Evolutionary conservation across 2,888 invertebrate species (phyloP), one percentile per base, ranked within the genome.

Genomic region (Leistus spinibarbis): DNA sequence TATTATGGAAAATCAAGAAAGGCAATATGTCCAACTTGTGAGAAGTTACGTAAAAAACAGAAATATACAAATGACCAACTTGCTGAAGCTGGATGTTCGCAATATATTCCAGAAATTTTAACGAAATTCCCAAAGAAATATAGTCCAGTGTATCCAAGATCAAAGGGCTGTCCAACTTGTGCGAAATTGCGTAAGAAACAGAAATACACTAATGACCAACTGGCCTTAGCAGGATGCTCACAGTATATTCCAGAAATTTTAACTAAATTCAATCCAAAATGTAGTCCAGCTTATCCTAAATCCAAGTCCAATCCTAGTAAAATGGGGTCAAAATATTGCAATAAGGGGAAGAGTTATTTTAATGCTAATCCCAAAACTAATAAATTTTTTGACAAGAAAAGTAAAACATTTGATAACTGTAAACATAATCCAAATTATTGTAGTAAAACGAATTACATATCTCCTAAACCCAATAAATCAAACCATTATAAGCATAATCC

Each of bases 51-150:
- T 23, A 67, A 54, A 40, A 57, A 77, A 66, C 76, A 72, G 3
- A 68, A 65, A 66, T 76, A 76, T 20, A 66, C 13, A 7, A 20
- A 66, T 5, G 63, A 75, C 16, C 56, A 73, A 66, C 23, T 76
- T 13, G 16, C 62, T 20, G 17, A 57, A 54, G 62, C 76, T 3
- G 77, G 67, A 16, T 69, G 72, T 65, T 57, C 20, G 5, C 77
- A 77, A 69, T 77, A 62, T 73, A 17, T 77, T 54, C 77, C 77
- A n/a, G 77, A 77, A 70, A 64, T 64, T 24, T 17, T 23, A n/a
- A 20, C 23, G 13, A 27, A 64, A 23, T 40, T 40, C 40, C 7
- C 7, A 10, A 10, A 7, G 13, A 40, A 40, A 40, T 40, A 2
- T 0, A 40, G 10, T 40, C 13, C 40, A 13, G 7, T 7, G 3